Conservation (phyloP, 2,113 vertebrate genomes). For the Leiothrix lutea region DNA sequence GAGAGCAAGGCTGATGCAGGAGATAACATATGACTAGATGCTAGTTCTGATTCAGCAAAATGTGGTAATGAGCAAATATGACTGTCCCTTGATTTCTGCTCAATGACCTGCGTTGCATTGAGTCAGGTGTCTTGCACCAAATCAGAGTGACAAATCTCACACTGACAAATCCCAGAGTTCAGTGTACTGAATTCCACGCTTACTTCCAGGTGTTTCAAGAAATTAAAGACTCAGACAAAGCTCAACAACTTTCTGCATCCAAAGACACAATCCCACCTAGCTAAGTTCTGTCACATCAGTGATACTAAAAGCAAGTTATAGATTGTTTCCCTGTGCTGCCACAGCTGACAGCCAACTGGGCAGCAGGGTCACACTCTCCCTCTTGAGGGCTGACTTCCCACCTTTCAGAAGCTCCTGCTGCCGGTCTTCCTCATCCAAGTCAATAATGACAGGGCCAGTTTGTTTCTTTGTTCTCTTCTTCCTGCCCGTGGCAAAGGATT, state of each 20-base stretch:
- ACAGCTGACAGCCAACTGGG: not conserved
- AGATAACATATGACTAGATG: not conserved
- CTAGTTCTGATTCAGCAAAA: not conserved
- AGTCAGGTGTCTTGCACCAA: not conserved
- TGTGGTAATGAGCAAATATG: not conserved
- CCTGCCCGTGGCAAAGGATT: slow-evolving; percentile 93
- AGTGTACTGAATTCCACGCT: not conserved
- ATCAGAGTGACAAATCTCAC: not conserved
- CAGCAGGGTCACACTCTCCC: not conserved
- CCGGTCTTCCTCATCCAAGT: slow-evolving; percentile 96
- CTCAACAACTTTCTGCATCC: not conserved
- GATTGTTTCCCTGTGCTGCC: not conserved
- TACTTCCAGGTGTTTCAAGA: not conserved
- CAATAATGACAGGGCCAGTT: slow-evolving; percentile 93
- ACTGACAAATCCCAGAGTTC: not conserved
- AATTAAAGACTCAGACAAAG: not conserved
- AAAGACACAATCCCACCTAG: not conserved
- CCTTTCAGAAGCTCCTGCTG: slow-evolving; percentile 98
- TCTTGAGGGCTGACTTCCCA: slow-evolving; percentile 15
- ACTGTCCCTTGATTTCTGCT: not conserved
- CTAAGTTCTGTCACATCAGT: not conserved
- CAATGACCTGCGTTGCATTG: not conserved
- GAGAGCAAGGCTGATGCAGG: not conserved
- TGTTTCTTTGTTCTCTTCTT: slow-evolving; percentile 97
- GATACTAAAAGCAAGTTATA: not conserved